Base-by-base conservation (phyloP, 2,888 invertebrate species). In the Polia nebulosa region DNA sequence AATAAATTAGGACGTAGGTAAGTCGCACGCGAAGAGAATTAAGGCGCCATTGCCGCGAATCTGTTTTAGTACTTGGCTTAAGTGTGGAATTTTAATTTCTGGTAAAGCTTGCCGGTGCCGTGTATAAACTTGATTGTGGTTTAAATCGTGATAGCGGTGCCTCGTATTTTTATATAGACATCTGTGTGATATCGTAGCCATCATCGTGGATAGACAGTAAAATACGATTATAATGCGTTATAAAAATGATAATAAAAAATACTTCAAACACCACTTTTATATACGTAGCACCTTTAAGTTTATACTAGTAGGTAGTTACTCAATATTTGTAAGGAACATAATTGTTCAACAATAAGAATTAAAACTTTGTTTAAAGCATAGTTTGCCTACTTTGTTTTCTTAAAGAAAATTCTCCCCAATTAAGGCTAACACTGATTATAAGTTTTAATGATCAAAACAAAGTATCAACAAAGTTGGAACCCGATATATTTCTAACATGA, bases 1-100 rank as follows among this genome's bases (percentile, higher is more conserved):
- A 90, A 93, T 92, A 92, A 93, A 92, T 93, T 93, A 91, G 89
- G 82, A 82, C 85, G 87, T 82, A 88, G 86, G 87, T 89, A 90
- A 88, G 78, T 86, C 78, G 81, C 76, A 85, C 87, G 88, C 88
- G 85, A 85, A 86, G 85, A 82, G 87, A 90, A 90, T 90, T 89
- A 87, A 87, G 78, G 82, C 78, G 77, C 84, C 85, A 80, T 85
- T 83, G 78, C 81, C 72, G 74, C 74, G 83, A 87, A 88, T 87
- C 87, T 85, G 86, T 85, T 88, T 85, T 82, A 84, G 74, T 82
- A 76, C 84, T 81, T 74, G 81, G 80, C 79, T 81, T 82, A 78
- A 87, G 81, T 79, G 68, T 75, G 80, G 78, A 85, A 83, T 85
- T 85, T 87, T 85, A 86, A 88, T 83, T 86, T 87, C 79, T 78